Percentiles rank a stretch among this genome's conserved stretches.
These are phyloP conservation scores for Agrilus biguttatus DNA, from an alignment of 2,888 invertebrate genomes.

Conservation along the genomic window DNA sequence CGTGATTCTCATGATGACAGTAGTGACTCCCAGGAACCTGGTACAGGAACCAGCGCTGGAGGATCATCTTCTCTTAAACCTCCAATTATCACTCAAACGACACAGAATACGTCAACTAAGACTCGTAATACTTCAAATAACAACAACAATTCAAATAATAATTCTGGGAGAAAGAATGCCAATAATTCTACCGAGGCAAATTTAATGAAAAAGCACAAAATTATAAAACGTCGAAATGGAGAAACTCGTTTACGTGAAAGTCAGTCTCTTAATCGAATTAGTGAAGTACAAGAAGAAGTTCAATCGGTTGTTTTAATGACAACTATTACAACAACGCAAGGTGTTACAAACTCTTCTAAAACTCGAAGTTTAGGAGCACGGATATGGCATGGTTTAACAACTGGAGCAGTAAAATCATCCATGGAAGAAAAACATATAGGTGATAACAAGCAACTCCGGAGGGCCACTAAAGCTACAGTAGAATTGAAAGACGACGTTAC, in stretches of 20 bases:
- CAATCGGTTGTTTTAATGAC: constrained; percentile 25
- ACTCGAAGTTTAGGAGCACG: constrained; percentile 37
- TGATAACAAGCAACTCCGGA: no score
- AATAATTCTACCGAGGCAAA: constrained; percentile 15
- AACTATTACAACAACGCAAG: constrained; percentile 22
- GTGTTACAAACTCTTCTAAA: constrained; percentile 25
- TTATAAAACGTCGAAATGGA: constrained; percentile 41
- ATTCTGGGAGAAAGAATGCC: constrained; percentile 22
- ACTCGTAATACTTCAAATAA: constrained; percentile 16
- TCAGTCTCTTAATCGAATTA: constrained; percentile 72
- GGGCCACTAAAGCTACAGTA: no score
- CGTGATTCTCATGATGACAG: constrained; percentile 76
- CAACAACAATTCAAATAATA: constrained; percentile 18
- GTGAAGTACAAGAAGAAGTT: constrained; percentile 68
- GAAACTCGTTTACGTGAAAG: constrained; percentile 61
- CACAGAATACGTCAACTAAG: constrained; percentile 10
- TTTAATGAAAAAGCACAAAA: constrained; percentile 36
- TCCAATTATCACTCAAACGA: constrained; percentile 13
- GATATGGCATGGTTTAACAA: constrained; percentile 32
- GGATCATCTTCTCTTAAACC: constrained; percentile 15
- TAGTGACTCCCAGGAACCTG: constrained; percentile 68
- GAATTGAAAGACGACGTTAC: constrained; percentile 4
- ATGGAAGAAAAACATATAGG: no score
- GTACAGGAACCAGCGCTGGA: constrained; percentile 19
- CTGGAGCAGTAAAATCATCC: no score